Percentiles rank a stretch among this genome's conserved stretches.
Evolutionary conservation across 2,888 invertebrate species (phyloP).

Genomic region (Thecocarcelia acutangulata): DNA sequence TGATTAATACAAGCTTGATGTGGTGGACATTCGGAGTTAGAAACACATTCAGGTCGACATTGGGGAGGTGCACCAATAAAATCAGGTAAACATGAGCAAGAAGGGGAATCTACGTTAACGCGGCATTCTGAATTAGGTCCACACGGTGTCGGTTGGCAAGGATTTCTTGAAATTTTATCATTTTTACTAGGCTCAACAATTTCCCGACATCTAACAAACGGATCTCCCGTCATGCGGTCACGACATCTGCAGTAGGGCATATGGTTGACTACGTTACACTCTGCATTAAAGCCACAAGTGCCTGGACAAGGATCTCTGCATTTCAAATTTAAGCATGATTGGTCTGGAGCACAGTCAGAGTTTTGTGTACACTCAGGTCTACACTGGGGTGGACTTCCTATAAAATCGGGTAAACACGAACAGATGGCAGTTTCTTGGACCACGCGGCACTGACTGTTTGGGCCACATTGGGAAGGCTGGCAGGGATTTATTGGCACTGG

Average conservation of each 20-base stretch:
- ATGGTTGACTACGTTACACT: conserved; percentile 88
- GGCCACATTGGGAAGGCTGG: conserved; percentile 87
- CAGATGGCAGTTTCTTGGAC: conserved; percentile 85
- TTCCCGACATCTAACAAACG: conserved; percentile 84
- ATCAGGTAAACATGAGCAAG: conserved; percentile 84
- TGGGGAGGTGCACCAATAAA: conserved; percentile 86
- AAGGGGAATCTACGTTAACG: conserved; percentile 79
- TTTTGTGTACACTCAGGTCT: conserved; percentile 88
- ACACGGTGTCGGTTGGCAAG: conserved; percentile 86
- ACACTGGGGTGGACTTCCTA: conserved; percentile 88
- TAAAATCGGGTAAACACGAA: conserved; percentile 85
- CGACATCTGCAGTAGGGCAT: conserved; percentile 88
- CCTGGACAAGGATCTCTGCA: conserved; percentile 89
- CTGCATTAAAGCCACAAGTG: conserved; percentile 87
- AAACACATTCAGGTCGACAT: conserved; percentile 86
- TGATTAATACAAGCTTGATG: conserved; percentile 84
- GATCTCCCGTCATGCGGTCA: conserved; percentile 86
- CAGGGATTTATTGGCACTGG: conserved; percentile 84
- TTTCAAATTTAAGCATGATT: conserved; percentile 88
- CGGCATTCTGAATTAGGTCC: conserved; percentile 88
- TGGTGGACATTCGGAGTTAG: conserved; percentile 84
- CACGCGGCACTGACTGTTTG: conserved; percentile 86
- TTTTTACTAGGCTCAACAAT: conserved; percentile 76
- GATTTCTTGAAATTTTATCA: conserved; percentile 79
- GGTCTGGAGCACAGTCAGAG: conserved; percentile 86